Conservation (phyloP, 2,888 invertebrate species). For the Junonia oenone region DNA sequence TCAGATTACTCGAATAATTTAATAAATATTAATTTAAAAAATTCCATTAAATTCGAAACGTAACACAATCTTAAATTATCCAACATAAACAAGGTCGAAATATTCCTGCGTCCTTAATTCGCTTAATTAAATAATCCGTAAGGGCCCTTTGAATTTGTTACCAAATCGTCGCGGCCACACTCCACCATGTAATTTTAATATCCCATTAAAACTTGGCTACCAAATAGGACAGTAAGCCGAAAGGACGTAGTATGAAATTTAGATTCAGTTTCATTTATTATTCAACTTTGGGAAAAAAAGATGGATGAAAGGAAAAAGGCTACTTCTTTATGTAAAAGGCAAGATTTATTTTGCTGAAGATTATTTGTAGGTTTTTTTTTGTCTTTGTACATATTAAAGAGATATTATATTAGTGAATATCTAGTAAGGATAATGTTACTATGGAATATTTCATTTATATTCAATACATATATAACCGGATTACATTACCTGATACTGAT, state of each 20-base stretch:
- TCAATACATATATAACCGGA: no score
- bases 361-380: background rate
- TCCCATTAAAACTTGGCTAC: constrained; percentile 31
- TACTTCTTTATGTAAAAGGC: background rate
- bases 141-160: constrained; percentile 20
- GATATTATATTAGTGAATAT: background rate
- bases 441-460: no score
- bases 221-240: constrained; percentile 8
- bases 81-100: background rate
- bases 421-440: no score
- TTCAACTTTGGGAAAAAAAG: constrained; percentile 1
- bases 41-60: background rate
- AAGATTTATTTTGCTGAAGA: background rate
- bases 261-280: background rate
- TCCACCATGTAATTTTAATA: constrained; percentile 32
- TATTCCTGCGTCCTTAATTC: background rate
- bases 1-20: background rate
- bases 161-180: constrained; percentile 24
- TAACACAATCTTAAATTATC: background rate
- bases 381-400: background rate
- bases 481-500: no score
- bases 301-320: constrained; percentile 1
- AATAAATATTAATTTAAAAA: background rate
- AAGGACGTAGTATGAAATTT: constrained; percentile 4
- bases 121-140: constrained; percentile 22